Evolutionary conservation across 1,140 invertebrate species (phyloP), one percentile per base, ranked within the genome.

Genomic region (Wiebesia pumilae): DNA sequence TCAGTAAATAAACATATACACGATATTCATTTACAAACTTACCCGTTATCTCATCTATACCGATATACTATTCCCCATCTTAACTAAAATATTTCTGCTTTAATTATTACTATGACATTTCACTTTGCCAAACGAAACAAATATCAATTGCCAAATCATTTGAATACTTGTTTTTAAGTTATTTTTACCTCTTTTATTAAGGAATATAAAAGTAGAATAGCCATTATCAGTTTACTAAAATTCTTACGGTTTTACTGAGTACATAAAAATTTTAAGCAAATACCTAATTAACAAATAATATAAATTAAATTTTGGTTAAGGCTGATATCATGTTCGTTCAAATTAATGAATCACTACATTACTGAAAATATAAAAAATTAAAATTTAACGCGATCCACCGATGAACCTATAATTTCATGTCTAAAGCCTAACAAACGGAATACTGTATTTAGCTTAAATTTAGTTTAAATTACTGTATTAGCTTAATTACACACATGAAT

Each of bases 231-330:
- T 35, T 24, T 14, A 71, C 40, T 38, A 19, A 38, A 71, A 71
- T 71, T 71, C 6, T 35, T 71, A 40, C 1, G 1, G 19, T 62
- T 10, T 80, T 47, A n/a, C 24, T 10, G 33, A 80, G 24, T 38
- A 80, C 12, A 82, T 21, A 82, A 33, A 54, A 40, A 67, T 78
- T 67, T 78, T 38, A 51, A 67, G 54, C 67, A 79, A 84, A 78
- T 79, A 62, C 35, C 38, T 40, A 10, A 84, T 33, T 43, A 43
- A 54, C 51, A 81, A 62, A 58, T 69, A 65, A 84, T 51, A 73
- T 24, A 80, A 58, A 79, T 47, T 43, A n/a, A 47, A 47, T 85
- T 84, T 78, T 80, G 77, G 83, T 85, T 85, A 85, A 85, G 83
- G 62, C 33, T n/a, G 24, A 65, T 40, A 71, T 38, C n/a, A 47